Evolutionary conservation across 2,113 vertebrate genomes (phyloP).

Genomic region (Dicentrarchus labrax): DNA sequence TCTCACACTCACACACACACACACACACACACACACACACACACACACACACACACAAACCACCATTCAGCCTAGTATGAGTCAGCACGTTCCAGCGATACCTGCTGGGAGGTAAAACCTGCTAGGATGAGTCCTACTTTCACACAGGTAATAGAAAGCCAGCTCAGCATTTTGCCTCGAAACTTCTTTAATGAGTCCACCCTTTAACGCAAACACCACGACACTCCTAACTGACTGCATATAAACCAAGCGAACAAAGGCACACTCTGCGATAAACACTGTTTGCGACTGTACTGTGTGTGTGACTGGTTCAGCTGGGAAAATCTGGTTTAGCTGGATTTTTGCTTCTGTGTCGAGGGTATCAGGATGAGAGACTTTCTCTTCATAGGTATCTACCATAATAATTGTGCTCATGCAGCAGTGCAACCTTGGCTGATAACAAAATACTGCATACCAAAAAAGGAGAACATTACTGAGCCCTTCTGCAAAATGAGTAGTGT

Average conservation of each 20-base stretch:
- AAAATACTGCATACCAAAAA: neutral
- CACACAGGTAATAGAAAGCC: slow-evolving; percentile 15
- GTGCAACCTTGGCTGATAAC: neutral
- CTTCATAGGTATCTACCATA: neutral
- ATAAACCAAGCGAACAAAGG: neutral
- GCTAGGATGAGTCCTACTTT: slow-evolving; percentile 3
- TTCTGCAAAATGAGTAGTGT: neutral
- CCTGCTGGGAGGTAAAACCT: slow-evolving; percentile 37
- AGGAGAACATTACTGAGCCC: neutral
- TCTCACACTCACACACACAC: neutral
- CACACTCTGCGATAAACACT: slow-evolving; percentile 2
- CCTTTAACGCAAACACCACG: slow-evolving; percentile 31
- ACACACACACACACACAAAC: slow-evolving; percentile 8
- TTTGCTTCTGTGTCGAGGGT: neutral
- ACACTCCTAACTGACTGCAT: slow-evolving; percentile 3
- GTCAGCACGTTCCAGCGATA: slow-evolving; percentile 56
- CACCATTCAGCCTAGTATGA: slow-evolving; percentile 11
- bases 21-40: slow-evolving; percentile 6
- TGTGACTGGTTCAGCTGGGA: neutral
- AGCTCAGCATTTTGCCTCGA: slow-evolving; percentile 19
- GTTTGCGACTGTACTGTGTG: neutral
- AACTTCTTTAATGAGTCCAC: slow-evolving; percentile 18
- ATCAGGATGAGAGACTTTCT: neutral
- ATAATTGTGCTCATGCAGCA: neutral
- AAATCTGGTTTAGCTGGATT: slow-evolving; percentile 13